Evolutionary conservation across 2,797 vertebrate genomes (phyloP).

Genomic region (Rhodeus uyekii): DNA sequence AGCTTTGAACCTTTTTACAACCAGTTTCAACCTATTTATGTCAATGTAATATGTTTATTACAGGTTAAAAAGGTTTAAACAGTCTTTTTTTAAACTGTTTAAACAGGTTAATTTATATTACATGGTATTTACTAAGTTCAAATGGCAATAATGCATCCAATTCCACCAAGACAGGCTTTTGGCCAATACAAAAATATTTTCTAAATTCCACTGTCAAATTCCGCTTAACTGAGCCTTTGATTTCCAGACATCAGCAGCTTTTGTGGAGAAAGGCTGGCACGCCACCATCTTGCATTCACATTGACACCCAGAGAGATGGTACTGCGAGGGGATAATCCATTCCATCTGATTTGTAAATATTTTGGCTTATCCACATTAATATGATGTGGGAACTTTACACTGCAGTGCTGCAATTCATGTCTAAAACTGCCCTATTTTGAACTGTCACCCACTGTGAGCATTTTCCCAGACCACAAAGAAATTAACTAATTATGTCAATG

Average conservation of each 20-base stretch:
- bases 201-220: background rate
- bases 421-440: conserved; percentile 87
- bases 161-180: background rate
- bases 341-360: conserved; percentile 86
- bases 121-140: background rate
- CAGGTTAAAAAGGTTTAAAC: too few relatives aligned
- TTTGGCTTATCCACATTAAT: conserved; percentile 85
- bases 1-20: too few relatives aligned
- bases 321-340: conserved; percentile 81
- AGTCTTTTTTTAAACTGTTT: background rate
- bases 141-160: background rate
- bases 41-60: background rate
- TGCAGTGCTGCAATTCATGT: conserved; percentile 81
- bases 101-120: background rate
- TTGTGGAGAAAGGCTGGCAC: conserved; percentile 2
- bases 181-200: background rate
- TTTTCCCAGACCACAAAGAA: conserved; percentile 58
- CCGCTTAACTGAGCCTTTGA: background rate
- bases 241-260: background rate
- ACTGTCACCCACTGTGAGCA: conserved; percentile 80
- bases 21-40: background rate
- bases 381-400: conserved; percentile 89
- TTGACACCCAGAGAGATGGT: conserved; percentile 73
- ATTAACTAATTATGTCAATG: conserved; percentile 34
- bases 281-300: conserved; percentile 31